Base-by-base conservation (phyloP, 2,113 vertebrate genomes). In the Pelecanus crispus region DNA sequence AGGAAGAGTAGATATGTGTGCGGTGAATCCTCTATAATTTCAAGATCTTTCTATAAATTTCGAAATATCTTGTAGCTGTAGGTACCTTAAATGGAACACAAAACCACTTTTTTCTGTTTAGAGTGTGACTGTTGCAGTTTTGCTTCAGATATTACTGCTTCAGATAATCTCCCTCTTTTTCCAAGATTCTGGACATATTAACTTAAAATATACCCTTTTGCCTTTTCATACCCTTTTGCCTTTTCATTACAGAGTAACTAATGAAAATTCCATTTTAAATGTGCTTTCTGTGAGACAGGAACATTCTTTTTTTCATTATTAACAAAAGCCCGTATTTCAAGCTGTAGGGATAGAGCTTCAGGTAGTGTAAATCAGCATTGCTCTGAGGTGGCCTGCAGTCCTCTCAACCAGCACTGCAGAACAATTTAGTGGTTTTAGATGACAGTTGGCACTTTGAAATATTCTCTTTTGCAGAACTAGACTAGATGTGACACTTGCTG, bases 361-460 rank as follows among this genome's bases (percentile, higher is more conserved):
- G 73, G 59, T 79, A 62, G 67, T 1, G 56, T 97, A 97, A 97
- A 97, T 97, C 96, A 97, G 86, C 61, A 12, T 52, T 86, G 91
- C 86, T 94, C 8, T 13, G 10, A 89, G 94, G 67, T 81, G 82
- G 91, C 95, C 91, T 44, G 28, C 50, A 88, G 94, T 86, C 94
- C 93, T 47, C 86, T 81, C 92, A 78, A 75, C 80, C 92, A 91
- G 82, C 75, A 75, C 68, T 83, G 52, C 47, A 62, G 90, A 88
- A 96, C 90, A 97, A 97, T 97, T 97, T 97, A 97, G 94, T 95
- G 94, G 72, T 34, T 95, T 93, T 73, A 93, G 96, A 92, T 97
- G 95, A 96, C 96, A 97, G 88, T 25, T 97, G 97, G 94, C 94
- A 96, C 95, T 97, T 97, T 98, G 97, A 98, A 98, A 97, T 98